Base-by-base conservation (phyloP, 2,888 invertebrate genomes). In the Plebejus melissa region DNA sequence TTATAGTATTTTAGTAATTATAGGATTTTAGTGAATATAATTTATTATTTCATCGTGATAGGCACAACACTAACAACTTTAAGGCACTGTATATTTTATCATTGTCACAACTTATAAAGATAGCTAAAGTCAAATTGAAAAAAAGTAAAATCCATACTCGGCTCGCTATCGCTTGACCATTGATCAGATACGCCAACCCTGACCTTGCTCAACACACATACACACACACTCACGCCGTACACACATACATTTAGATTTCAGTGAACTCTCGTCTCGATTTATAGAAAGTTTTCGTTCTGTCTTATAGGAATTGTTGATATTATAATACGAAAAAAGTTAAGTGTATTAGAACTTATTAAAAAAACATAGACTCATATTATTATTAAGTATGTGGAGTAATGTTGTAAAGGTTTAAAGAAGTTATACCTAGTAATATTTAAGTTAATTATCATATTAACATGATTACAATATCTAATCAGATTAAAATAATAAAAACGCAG, bases 161-260 rank as follows among this genome's bases (percentile, higher is more conserved):
- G 83, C 86, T 87, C 82, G 89, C 88, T 54, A 88, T 86, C 86
- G 84, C 84, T 84, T 90, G 91, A 90, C 90, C 93, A 88, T 88
- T 90, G 90, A 92, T 91, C 91, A 86, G 91, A 89, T 90, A 85
- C 84, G 85, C 87, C 87, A 89, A 82, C 92, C 93, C 90, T 93
- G 93, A 93, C 93, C 93, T 93, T 93, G 90, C 92, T 80, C 92
- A 93, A 92, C 87, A 90, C 88, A 81, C 89, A 87, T 88, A 88
- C 88, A 86, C 88, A 84, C 87, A 82, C 85, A 80, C 80, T 85
- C 87, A 88, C 87, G 88, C 88, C 80, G 87, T 83, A 83, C 85
- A 88, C 85, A 86, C 85, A 74, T 7, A 50, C 65, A 28, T 13
- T 22, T 32, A 32, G 32, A 36, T 65, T 65, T 65, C 74, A 60